Percentiles rank a stretch among this genome's conserved stretches.
These are phyloP conservation scores for Haemorhous mexicanus DNA, from an alignment of 2,113 vertebrate genomes.

Conservation along the genomic window DNA sequence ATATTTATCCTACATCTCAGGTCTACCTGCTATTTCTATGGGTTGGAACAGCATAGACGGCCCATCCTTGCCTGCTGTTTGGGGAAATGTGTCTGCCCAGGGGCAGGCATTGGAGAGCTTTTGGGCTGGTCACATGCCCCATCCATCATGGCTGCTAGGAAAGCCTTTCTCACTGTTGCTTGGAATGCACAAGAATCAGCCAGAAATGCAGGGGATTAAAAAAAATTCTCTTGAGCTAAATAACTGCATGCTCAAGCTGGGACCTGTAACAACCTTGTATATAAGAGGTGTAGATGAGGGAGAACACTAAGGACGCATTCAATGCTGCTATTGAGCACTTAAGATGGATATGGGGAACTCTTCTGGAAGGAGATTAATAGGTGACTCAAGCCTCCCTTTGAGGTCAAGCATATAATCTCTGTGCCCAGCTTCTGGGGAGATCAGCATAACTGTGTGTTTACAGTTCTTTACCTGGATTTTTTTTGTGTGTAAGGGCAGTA, in stretches of 20 bases:
- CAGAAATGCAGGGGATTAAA: background rate
- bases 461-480: background rate
- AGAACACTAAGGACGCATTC: background rate
- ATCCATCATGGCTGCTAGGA: background rate
- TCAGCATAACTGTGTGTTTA: background rate
- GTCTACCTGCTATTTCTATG: background rate
- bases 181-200: background rate
- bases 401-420: background rate
- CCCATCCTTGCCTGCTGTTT: background rate
- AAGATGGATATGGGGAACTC: background rate
- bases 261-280: background rate
- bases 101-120: background rate
- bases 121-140: background rate
- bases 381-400: background rate
- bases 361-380: background rate
- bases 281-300: background rate
- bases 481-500: background rate
- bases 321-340: background rate
- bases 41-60: background rate
- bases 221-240: background rate
- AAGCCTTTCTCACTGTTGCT: background rate
- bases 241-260: background rate
- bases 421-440: background rate
- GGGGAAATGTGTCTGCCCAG: background rate
- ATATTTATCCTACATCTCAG: background rate